These are phyloP conservation scores for Anaspis maculata DNA, from an alignment of 2,888 invertebrate species.

Conservation along the genomic window DNA sequence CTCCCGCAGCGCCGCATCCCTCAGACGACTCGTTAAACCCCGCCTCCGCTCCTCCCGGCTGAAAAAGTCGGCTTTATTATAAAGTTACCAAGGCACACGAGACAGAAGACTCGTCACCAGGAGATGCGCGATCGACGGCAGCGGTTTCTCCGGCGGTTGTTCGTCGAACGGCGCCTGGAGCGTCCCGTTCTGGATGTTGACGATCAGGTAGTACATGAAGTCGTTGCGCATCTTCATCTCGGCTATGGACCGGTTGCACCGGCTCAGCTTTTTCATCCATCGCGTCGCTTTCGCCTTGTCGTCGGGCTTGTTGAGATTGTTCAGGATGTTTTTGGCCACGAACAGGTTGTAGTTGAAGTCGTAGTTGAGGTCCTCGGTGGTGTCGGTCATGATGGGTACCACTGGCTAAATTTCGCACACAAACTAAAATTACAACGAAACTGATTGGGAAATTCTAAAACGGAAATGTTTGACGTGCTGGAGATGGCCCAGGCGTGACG, in stretches of 20 bases:
- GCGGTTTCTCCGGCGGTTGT: constrained; percentile 43
- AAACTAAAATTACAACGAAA: too few species aligned
- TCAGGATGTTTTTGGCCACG: constrained; percentile 42
- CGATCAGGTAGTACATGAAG: constrained; percentile 46
- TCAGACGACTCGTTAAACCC: constrained; percentile 15
- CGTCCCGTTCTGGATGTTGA: constrained; percentile 43
- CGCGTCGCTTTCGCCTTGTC: constrained; percentile 43
- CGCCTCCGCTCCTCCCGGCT: constrained; percentile 36
- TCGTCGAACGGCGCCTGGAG: constrained; percentile 45
- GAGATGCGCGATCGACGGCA: constrained; percentile 40
- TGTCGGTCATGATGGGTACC: constrained; percentile 43
- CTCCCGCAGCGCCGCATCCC: constrained; percentile 17
- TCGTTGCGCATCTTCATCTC: constrained; percentile 49
- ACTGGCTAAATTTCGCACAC: too few species aligned
- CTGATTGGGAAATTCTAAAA: background rate
- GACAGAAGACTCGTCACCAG: constrained; percentile 33
- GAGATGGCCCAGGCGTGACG: too few species aligned
- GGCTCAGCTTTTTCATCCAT: constrained; percentile 47
- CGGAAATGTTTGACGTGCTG: constrained; percentile 11
- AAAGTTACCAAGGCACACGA: background rate
- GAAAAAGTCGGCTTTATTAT: constrained; percentile 12
- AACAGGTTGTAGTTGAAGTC: constrained; percentile 48
- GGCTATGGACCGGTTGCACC: constrained; percentile 40
- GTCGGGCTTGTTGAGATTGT: constrained; percentile 36
- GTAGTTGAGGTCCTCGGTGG: constrained; percentile 44